Percentiles rank a stretch among this genome's conserved stretches.
Conservation (phyloP, 2,797 vertebrate genomes). For the Gymnoscopelus braueri region DNA sequence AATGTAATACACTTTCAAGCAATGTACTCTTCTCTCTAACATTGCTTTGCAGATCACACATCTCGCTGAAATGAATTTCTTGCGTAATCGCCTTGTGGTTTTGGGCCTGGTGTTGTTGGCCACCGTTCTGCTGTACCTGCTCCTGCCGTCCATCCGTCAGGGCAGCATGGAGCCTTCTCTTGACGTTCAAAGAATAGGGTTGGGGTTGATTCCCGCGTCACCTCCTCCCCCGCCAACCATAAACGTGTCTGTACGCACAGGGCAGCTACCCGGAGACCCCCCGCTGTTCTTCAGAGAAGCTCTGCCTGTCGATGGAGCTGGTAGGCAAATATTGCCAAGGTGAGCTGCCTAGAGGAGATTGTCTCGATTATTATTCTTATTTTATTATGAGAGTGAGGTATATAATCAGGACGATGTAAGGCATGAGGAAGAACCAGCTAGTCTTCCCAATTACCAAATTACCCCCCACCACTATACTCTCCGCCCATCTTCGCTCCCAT, state of each 20-base stretch:
- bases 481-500: too few relatives aligned
- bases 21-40: constrained; percentile 21
- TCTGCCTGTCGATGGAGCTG: constrained; percentile 74
- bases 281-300: constrained; percentile 92
- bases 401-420: too few relatives aligned
- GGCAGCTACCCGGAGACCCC: constrained; percentile 83
- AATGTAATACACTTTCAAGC: constrained; percentile 7
- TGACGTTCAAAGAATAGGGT: constrained; percentile 74
- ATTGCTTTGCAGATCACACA: constrained; percentile 49
- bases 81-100: constrained; percentile 85
- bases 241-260: constrained; percentile 82
- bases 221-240: constrained; percentile 56
- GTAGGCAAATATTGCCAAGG: constrained; percentile 81
- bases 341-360: constrained; percentile 52
- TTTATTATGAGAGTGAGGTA: too few relatives aligned
- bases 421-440: too few relatives aligned
- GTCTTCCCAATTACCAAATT: too few relatives aligned
- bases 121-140: constrained; percentile 86
- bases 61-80: constrained; percentile 79
- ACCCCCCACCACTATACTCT: too few relatives aligned
- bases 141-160: constrained; percentile 84
- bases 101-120: constrained; percentile 86
- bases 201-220: constrained; percentile 67
- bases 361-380: not conserved
- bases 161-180: constrained; percentile 81